A percentile compares a stretch with the other conserved stretches of the same genome.
These are phyloP conservation scores for Cataglyphis hispanica DNA, from an alignment of 1,140 invertebrate species.

Conservation along the genomic window DNA sequence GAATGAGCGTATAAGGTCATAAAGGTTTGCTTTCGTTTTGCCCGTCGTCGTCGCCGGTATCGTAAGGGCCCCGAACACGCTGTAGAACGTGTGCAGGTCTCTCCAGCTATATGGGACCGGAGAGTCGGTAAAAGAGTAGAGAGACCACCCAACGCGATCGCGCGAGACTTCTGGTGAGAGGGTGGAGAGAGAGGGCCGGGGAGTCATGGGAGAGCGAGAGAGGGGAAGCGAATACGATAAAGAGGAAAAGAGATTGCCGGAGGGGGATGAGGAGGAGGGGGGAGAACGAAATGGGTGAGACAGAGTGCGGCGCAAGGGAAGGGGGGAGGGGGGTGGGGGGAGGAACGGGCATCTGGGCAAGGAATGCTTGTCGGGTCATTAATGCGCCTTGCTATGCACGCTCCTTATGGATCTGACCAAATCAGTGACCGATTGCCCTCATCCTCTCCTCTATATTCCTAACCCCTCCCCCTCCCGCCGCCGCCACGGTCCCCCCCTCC, in stretches of 20 bases:
- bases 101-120: slow-evolving; percentile 78
- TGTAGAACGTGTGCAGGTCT: slow-evolving; percentile 75
- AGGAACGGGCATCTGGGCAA: slow-evolving; percentile 77
- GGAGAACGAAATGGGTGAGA: slow-evolving; percentile 41
- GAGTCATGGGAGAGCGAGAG: slow-evolving; percentile 51
- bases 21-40: slow-evolving; percentile 73
- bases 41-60: slow-evolving; percentile 40
- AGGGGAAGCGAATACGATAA: slow-evolving; percentile 29
- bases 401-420: slow-evolving; percentile 84
- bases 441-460: slow-evolving; percentile 42
- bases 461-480: slow-evolving; percentile 13
- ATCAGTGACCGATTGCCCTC: slow-evolving; percentile 84
- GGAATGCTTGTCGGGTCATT: slow-evolving; percentile 85
- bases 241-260: slow-evolving; percentile 6
- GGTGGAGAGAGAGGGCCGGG: slow-evolving; percentile 67
- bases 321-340: slow-evolving; percentile 53
- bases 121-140: slow-evolving; percentile 82
- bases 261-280: too few relatives aligned
- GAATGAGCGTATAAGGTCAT: slow-evolving; percentile 74
- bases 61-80: slow-evolving; percentile 71
- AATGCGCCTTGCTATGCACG: slow-evolving; percentile 83
- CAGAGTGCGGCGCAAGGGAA: slow-evolving; percentile 54
- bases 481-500: not conserved
- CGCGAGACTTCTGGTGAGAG: slow-evolving; percentile 79
- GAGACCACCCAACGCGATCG: slow-evolving; percentile 86